phyloP scores from a whole-genome alignment of 1,140 invertebrate genomes.

The Rhagoletis pomonella region DNA sequence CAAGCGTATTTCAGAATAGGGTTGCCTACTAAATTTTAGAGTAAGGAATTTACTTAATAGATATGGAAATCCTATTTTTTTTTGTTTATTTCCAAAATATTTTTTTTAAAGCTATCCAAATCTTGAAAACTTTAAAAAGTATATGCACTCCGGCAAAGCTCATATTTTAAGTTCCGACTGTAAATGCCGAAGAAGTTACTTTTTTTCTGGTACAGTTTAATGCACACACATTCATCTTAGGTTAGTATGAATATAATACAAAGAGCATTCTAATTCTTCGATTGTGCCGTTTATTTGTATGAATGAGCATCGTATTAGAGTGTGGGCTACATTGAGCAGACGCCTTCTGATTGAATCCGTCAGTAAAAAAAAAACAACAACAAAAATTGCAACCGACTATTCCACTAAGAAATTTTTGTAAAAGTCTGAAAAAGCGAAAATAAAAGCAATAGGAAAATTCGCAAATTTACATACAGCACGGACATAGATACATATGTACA shows the following conservation, averaged over 20 bases:
- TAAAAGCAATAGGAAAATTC: neutral
- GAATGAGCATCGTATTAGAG: conserved; percentile 20
- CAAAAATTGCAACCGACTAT: neutral
- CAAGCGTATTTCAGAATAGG: too few species aligned
- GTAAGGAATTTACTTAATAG: too few species aligned
- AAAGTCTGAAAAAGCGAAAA: neutral
- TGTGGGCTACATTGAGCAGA: neutral
- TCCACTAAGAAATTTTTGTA: neutral
- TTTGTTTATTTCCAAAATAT: too few species aligned
- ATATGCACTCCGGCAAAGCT: too few species aligned
- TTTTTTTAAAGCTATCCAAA: too few species aligned
- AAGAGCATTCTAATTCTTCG: conserved; percentile 37
- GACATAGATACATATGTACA: neutral
- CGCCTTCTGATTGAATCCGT: neutral
- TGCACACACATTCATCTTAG: too few species aligned
- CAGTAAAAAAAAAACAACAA: neutral
- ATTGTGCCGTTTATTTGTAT: conserved; percentile 30
- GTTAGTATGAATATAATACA: neutral
- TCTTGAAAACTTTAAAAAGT: too few species aligned
- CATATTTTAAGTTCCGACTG: too few species aligned
- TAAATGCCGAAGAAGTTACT: too few species aligned
- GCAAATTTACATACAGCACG: neutral
- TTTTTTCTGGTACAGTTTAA: too few species aligned
- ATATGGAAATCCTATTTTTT: too few species aligned
- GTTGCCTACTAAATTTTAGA: too few species aligned